Evolutionary conservation across 2,113 vertebrate genomes (phyloP), one percentile per base, ranked within the genome.

Genomic region (Varanus salvator): DNA sequence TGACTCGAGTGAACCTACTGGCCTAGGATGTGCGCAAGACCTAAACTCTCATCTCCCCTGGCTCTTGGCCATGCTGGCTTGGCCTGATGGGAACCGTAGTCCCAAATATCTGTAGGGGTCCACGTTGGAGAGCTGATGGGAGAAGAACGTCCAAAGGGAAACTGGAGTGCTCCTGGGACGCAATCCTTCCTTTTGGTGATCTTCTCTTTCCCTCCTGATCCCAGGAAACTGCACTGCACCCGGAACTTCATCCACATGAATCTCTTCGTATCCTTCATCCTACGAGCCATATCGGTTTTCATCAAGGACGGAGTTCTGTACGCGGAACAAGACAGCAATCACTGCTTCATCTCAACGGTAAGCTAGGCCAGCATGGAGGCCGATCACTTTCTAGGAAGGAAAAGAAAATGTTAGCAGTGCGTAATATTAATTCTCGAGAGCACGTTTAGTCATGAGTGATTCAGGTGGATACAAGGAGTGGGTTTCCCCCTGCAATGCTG

Each of bases 171-270:
- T n/a, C 11, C 25, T 17, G 0, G 15, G 38, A 50, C 1, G 3
- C 1, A 0, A 52, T 64, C 25, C 77, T 77, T n/a, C 14, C 5
- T 60, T 50, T 21, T 57, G 0, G 3, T 52, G n/a, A 75, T 1
- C 31, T 38, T 4, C 15, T 0, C 68, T 0, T 25, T 8, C 12
- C 34, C 3, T 72, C 75, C 78, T 3, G 1, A 82, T 21, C 91
- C 1, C 91, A 99, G 99, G 97, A 99, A 99, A 94, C 98, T 99
- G 81, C 99, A 99, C 94, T 99, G 99, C 92, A 99, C 99, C 90
- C 96, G 99, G n/a, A 99, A 99, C 94, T 99, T 99, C 94, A 99
- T 99, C 94, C 99, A 99, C 97, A 99, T 99, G 99, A 99, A 99
- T 94, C 97, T 99, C 87, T 99, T 99, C 76, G 98, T 98, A 91